Conservation (phyloP, 2,113 vertebrate genomes). For the Phalacrocorax brasilianus region DNA sequence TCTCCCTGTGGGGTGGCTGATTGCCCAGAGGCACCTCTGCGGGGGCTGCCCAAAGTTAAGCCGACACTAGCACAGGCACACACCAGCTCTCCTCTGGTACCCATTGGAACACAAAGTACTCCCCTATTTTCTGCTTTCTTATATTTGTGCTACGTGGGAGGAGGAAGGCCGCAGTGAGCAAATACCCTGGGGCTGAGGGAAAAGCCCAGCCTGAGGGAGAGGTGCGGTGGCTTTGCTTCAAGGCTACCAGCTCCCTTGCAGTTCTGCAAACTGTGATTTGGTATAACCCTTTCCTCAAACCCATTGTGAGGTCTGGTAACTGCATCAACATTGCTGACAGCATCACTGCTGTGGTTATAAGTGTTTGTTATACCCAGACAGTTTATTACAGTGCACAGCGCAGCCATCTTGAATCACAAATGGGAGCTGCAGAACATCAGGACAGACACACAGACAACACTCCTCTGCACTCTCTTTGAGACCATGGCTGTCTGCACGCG, state of each 20-base stretch:
- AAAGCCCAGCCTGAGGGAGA: not conserved
- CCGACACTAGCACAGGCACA: accelerated
- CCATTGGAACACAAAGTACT: not conserved
- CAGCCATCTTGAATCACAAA: not conserved
- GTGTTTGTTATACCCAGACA: not conserved
- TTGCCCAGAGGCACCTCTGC: not conserved
- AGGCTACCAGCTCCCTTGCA: not conserved
- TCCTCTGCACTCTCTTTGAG: not conserved
- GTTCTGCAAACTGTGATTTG: not conserved
- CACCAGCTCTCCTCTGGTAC: not conserved
- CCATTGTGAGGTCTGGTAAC: not conserved
- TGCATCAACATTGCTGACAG: slow-evolving; percentile 21
- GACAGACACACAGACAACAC: accelerated
- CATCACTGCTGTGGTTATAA: not conserved
- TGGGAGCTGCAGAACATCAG: not conserved
- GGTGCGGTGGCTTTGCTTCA: not conserved
- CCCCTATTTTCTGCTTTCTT: not conserved
- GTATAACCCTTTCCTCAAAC: not conserved
- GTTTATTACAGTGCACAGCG: not conserved
- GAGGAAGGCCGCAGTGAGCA: not conserved
- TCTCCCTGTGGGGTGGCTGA: not conserved
- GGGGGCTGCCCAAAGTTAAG: not conserved
- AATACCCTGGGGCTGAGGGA: not conserved
- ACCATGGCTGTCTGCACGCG: accelerated
- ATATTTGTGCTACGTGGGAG: accelerated